Conservation (phyloP, 2,888 invertebrate genomes). For the Lagria hirta region DNA sequence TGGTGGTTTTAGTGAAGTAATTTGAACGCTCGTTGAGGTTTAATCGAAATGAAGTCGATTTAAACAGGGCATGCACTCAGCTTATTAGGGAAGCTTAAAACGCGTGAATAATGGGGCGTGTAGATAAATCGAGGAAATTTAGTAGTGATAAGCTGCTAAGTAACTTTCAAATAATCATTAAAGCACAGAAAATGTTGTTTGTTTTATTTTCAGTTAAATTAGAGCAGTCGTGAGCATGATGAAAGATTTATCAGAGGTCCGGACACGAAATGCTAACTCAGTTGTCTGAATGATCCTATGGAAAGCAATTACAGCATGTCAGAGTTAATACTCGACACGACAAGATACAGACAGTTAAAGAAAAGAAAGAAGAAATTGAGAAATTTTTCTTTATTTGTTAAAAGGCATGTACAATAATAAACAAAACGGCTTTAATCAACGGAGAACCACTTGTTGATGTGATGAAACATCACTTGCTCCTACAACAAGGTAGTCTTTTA, state of each 20-base stretch:
- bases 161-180: slow-evolving; percentile 15
- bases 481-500: slow-evolving; percentile 34
- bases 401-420: slow-evolving; percentile 21
- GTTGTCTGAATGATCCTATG: slow-evolving; percentile 41
- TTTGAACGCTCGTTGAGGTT: neutral
- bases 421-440: slow-evolving; percentile 30
- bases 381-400: slow-evolving; percentile 21
- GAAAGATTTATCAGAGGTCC: slow-evolving; percentile 34
- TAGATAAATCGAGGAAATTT: slow-evolving; percentile 10
- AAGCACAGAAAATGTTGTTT: slow-evolving; percentile 16
- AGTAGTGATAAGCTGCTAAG: slow-evolving; percentile 13
- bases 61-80: slow-evolving; percentile 13
- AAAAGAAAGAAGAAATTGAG: slow-evolving; percentile 22
- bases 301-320: slow-evolving; percentile 44
- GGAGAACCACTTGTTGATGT: slow-evolving; percentile 48
- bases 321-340: slow-evolving; percentile 34
- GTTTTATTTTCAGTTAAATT: slow-evolving; percentile 46
- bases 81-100: slow-evolving; percentile 13
- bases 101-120: slow-evolving; percentile 15
- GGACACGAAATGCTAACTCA: slow-evolving; percentile 45
- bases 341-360: slow-evolving; percentile 27
- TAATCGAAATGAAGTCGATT: slow-evolving; percentile 8
- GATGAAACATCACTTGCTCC: slow-evolving; percentile 36
- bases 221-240: slow-evolving; percentile 35
- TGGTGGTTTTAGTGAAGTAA: too few species aligned